phyloP scores from a whole-genome alignment of 2,888 invertebrate genomes.

The Carterocephalus palaemon region DNA sequence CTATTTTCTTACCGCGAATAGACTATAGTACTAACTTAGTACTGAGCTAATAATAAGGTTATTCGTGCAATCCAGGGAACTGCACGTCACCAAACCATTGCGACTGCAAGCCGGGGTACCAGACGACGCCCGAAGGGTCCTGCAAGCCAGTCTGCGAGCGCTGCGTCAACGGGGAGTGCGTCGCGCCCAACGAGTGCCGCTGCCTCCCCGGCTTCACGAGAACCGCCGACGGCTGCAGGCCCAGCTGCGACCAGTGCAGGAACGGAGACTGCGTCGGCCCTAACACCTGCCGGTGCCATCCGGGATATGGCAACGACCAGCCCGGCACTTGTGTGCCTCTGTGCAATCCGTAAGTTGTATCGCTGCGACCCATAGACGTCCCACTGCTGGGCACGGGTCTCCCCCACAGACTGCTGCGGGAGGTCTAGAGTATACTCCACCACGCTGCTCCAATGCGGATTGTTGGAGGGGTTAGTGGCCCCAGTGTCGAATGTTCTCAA shows the following conservation, averaged over 20 bases:
- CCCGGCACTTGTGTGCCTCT: conserved; percentile 49
- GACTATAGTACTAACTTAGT: too few species aligned
- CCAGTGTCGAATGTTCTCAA: too few species aligned
- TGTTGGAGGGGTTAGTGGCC: too few species aligned
- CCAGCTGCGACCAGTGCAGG: conserved; percentile 33
- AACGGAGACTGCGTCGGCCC: conserved; percentile 73
- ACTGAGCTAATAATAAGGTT: too few species aligned
- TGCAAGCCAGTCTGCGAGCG: conserved; percentile 63
- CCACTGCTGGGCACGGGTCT: too few species aligned
- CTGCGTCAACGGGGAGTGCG: conserved; percentile 66
- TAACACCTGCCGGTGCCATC: conserved; percentile 70
- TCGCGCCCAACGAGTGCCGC: conserved; percentile 70
- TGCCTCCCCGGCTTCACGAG: conserved; percentile 52
- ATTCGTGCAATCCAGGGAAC: too few species aligned
- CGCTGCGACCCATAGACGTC: too few species aligned
- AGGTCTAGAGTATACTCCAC: too few species aligned
- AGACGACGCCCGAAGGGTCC: conserved; percentile 55
- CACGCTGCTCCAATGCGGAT: too few species aligned
- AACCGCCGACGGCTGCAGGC: conserved; percentile 23
- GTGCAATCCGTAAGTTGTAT: conserved; percentile 50
- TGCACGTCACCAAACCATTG: conserved; percentile 79
- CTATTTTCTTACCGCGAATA: too few species aligned
- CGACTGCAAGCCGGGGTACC: conserved; percentile 76
- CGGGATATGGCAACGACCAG: conserved; percentile 37
- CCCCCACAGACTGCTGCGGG: too few species aligned